Evolutionary conservation across 92 coral and sea anemone species (phyloP).

Genomic region (Phenganax marumi): DNA sequence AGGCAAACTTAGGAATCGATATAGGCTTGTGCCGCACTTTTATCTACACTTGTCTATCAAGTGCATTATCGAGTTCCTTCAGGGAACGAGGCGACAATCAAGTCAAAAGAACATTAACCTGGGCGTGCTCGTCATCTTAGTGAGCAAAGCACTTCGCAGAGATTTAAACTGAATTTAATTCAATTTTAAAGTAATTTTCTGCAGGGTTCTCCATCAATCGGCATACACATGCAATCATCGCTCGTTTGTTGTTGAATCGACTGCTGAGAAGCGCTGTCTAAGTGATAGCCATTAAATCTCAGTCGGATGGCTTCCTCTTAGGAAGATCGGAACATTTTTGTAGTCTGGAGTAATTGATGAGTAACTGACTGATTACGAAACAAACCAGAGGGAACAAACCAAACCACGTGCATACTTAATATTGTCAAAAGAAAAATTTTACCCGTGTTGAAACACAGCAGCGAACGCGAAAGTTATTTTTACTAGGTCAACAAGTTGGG

Average conservation of each 20-base stretch:
- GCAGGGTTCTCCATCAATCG: neutral
- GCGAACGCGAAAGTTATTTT: no score
- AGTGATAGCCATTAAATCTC: neutral
- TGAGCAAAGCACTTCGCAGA: neutral
- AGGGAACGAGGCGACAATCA: neutral
- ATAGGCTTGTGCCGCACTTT: no score
- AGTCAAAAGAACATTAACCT: slow-evolving; percentile 3
- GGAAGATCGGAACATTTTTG: neutral
- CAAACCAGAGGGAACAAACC: neutral
- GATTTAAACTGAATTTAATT: slow-evolving; percentile 31
- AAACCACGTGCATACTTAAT: neutral
- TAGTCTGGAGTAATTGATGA: neutral
- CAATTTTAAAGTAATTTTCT: slow-evolving; percentile 34
- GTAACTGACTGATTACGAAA: neutral
- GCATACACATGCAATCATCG: slow-evolving; percentile 13
- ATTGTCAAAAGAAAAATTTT: no score
- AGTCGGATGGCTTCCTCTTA: neutral
- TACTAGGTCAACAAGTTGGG: no score
- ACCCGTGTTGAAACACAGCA: no score
- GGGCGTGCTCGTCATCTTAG: neutral
- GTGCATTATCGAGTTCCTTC: no score
- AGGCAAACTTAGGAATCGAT: no score
- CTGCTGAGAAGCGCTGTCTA: neutral
- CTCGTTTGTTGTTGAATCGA: slow-evolving; percentile 5
- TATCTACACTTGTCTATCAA: no score